These are phyloP conservation scores for Lagopus muta DNA, from an alignment of 2,113 vertebrate species.

Conservation along the genomic window DNA sequence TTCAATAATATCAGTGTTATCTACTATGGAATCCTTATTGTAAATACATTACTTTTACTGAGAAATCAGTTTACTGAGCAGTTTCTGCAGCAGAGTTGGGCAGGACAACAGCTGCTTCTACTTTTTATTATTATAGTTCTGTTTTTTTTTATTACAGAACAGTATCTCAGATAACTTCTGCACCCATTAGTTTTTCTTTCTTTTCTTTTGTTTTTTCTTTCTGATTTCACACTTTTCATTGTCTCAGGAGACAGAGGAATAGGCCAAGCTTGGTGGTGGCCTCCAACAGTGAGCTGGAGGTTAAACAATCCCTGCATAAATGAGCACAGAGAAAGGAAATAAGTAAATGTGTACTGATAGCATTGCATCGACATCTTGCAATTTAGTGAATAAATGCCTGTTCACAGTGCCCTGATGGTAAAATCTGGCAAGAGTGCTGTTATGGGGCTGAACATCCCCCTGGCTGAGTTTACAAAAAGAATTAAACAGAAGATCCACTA, in stretches of 20 bases:
- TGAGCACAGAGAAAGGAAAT: slow-evolving; percentile 4
- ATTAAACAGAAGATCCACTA: not conserved
- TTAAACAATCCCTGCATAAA: not conserved
- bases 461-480: not conserved
- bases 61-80: not conserved
- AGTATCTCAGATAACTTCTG: not conserved
- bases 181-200: not conserved
- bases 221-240: slow-evolving; percentile 21
- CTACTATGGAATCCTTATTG: not conserved
- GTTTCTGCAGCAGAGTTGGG: not conserved
- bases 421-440: not conserved
- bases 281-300: slow-evolving; percentile 28
- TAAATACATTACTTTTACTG: not conserved
- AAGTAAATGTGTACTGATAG: not conserved
- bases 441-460: not conserved
- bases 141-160: not conserved
- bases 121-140: too few relatives aligned
- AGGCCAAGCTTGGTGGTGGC: slow-evolving; percentile 13
- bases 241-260: not conserved
- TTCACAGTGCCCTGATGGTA: not conserved
- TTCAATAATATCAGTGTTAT: slow-evolving; percentile 16
- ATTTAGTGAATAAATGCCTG: not conserved
- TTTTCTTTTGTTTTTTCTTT: not conserved
- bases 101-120: not conserved
- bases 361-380: not conserved